Conservation (phyloP, 2,113 vertebrate genomes). For the Symphodus melops region DNA sequence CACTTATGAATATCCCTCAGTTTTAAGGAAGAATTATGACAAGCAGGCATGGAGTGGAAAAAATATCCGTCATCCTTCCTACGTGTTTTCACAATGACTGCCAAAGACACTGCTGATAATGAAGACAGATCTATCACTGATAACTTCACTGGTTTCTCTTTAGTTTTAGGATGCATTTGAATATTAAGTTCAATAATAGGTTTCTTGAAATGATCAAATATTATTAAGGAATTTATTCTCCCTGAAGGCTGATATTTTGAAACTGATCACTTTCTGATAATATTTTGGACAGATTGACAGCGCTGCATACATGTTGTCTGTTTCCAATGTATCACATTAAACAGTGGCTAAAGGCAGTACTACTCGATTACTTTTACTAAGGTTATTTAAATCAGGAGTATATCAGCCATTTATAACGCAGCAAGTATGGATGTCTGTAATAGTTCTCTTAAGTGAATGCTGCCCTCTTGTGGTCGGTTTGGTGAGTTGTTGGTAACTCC, state of each 20-base stretch:
- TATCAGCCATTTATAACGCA: no score
- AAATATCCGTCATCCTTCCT: neutral
- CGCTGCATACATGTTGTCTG: neutral
- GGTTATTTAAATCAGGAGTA: no score
- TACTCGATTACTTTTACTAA: no score
- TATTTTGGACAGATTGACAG: neutral
- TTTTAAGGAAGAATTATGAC: neutral
- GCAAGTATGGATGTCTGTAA: no score
- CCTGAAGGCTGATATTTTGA: no score
- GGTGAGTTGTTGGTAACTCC: no score
- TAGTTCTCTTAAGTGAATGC: conserved; percentile 9
- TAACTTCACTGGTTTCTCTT: neutral
- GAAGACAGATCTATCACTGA: neutral
- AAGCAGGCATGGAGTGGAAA: neutral
- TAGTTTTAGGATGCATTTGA: neutral
- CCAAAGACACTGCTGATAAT: neutral
- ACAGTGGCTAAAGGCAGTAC: no score
- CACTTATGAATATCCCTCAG: neutral
- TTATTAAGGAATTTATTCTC: no score
- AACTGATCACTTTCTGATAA: no score
- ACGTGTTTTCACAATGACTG: no score
- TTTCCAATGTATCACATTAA: neutral
- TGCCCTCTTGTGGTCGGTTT: conserved; percentile 49
- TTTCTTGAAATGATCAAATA: no score
- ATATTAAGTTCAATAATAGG: no score